Base-by-base conservation (phyloP, 2,888 invertebrate genomes). In the Erebia aethiops region DNA sequence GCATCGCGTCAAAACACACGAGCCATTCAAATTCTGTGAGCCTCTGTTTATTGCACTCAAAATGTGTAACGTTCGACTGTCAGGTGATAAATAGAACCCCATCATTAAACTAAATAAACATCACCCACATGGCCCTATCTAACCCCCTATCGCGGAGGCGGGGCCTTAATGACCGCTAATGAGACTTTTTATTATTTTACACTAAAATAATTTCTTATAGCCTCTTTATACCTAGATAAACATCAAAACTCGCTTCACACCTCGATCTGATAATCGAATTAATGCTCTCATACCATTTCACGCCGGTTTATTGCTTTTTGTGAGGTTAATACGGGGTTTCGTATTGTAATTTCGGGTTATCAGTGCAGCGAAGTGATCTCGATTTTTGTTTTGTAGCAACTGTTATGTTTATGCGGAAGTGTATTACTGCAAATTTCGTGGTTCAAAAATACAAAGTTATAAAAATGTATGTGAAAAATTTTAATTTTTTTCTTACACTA, bases 211-310 rank as follows among this genome's bases (percentile, higher is more conserved):
- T 92, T 92, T 90, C 91, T 90, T 89, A 87, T 87, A 89, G 86
- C 90, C 91, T 92, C 91, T 91, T 92, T 92, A 91, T 90, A 87
- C 91, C 87, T 91, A 92, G 93, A 93, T 92, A 93, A 93, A 92
- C 93, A 93, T 93, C 93, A 83, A 90, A 92, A 91, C 91, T 85
- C 92, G 92, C 92, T 93, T 93, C 91, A 86, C 93, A 92, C 92
- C 91, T 92, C 90, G 79, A 92, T 93, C 93, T 92, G 92, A 92
- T 92, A 92, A 92, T 92, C 92, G 92, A 91, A 92, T 93, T 92
- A 92, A 91, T 89, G 84, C 90, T 91, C 90, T 91, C 85, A 81
- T 89, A 91, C 85, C 88, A 90, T 92, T 92, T 92, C 91, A 92
- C 90, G 91, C 89, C 87, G 87, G 84, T 92, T 92, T 92, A 92